Conservation (phyloP, 2,113 vertebrate species). For the Notarius quadriscutis region DNA sequence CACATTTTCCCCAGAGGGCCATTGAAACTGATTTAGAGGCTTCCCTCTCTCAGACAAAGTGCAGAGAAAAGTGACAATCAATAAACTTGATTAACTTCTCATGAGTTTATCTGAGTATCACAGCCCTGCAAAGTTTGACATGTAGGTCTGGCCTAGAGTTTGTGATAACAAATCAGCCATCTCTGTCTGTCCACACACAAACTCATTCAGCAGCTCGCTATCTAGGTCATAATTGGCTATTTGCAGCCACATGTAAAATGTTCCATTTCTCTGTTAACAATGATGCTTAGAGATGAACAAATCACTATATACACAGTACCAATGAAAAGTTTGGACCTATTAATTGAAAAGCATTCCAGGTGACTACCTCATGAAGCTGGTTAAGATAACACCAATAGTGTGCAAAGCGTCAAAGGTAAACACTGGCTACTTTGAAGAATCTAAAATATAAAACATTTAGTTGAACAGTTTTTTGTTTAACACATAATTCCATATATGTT, state of each 20-base stretch:
- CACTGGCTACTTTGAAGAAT: too few relatives aligned
- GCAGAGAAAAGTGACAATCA: constrained; percentile 67
- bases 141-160: constrained; percentile 50
- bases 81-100: constrained; percentile 82
- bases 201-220: not conserved
- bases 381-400: too few relatives aligned
- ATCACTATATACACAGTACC: not conserved
- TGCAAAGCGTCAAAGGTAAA: too few relatives aligned
- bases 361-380: too few relatives aligned
- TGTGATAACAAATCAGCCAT: constrained; percentile 10
- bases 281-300: not conserved
- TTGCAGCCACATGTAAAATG: not conserved
- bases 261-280: not conserved
- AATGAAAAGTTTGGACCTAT: too few relatives aligned
- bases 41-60: constrained; percentile 54
- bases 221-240: not conserved
- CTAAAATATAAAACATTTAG: too few relatives aligned
- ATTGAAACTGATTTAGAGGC: constrained; percentile 63
- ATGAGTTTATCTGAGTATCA: constrained; percentile 74
- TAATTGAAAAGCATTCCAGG: too few relatives aligned
- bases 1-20: constrained; percentile 44
- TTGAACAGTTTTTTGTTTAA: too few relatives aligned
- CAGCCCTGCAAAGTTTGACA: constrained; percentile 64
- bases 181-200: constrained; percentile 41
- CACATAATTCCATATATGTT: too few relatives aligned